Evolutionary conservation across 2,113 vertebrate species (phyloP), one percentile per base, ranked within the genome.

Genomic region (Gymnogyps californianus): DNA sequence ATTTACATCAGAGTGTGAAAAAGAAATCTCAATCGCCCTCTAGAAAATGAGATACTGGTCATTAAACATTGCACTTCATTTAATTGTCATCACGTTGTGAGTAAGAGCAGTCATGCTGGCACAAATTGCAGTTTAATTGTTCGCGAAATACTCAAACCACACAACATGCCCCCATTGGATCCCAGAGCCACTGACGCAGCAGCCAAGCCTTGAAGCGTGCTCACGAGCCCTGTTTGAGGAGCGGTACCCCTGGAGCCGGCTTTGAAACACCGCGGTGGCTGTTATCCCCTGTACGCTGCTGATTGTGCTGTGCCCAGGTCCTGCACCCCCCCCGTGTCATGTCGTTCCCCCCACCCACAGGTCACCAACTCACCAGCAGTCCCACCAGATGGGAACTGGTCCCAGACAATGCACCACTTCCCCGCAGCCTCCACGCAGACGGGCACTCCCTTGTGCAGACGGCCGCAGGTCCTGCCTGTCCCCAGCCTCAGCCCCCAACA

Each of bases 251-350:
- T 28, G 40, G 15, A 65, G 10, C 29, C 9, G 7, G 10, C 47
- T 87, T 24, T 2, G 3, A 26, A 44, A 16, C 77, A 2, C 24
- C 16, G 1, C 22, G 13, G 69, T 7, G n/a, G 40, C 69, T 32
- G 2, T 26, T 46, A 19, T 9, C 5, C 26, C n/a, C 69, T 8
- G 14, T 10, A 10, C 3, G 0, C 57, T 55, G 54, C 67, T 49
- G 49, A 9, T 9, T 29, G 64, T 2, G 1, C 54, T 4, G 19
- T 54, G 74, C 74, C 59, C 55, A 11, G 19, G 32, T 16, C 83
- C 55, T 17, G 9, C 55, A 32, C 28, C 17, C 31, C 29, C 31
- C 11, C n/a, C 1, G 2, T 11, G 16, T 28, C 5, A 0, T 28
- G 47, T 15, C 6, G 1, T 28, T 13, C 31, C 28, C 38, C 21